Base-by-base conservation (phyloP, 2,113 vertebrate genomes). In the Chrysemys picta region DNA sequence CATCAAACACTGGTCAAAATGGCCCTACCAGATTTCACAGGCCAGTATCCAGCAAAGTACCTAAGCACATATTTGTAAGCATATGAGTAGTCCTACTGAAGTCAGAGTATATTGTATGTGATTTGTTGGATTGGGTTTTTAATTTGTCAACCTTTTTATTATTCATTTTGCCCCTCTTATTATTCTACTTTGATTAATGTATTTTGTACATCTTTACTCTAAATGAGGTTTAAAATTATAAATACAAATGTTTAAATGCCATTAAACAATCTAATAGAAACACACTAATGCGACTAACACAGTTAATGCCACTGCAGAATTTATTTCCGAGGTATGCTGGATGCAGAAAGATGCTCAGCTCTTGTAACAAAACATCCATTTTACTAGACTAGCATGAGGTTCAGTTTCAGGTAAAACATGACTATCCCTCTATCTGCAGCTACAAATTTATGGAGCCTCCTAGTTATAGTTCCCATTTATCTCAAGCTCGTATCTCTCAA, bases 401-500 rank as follows among this genome's bases (percentile, higher is more conserved):
- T 57, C 56, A 57, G 25, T 27, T 57, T 57, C 25, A 57, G 56
- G 8, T 80, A 90, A 57, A 4, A 14, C 42, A 16, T 21, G 65
- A 6, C 59, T 27, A 22, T 29, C n/a, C 24, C 57, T 14, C 9
- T 78, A 13, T 57, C 79, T 75, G 35, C 53, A 57, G 29, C 35
- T 56, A 21, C 19, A 7, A 2, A 13, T 89, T 76, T 75, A 0
- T 84, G 53, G 86, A 84, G 16, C 59, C 29, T 69, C 29, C 79
- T 57, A 27, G 24, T 49, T 29, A 2, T 59, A 91, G n/a, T 78
- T 89, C 79, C 65, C 25, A 42, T 81, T 78, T 54, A 17, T 27
- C 25, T 22, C 29, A 4, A 2, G 0, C 1, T 57, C 10, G 10
- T 59, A 12, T 59, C 10, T 12, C 56, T 59, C 17, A 35, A 56